Evolutionary conservation across 2,888 invertebrate genomes (phyloP).

Genomic region (Hoplodrina blanda): DNA sequence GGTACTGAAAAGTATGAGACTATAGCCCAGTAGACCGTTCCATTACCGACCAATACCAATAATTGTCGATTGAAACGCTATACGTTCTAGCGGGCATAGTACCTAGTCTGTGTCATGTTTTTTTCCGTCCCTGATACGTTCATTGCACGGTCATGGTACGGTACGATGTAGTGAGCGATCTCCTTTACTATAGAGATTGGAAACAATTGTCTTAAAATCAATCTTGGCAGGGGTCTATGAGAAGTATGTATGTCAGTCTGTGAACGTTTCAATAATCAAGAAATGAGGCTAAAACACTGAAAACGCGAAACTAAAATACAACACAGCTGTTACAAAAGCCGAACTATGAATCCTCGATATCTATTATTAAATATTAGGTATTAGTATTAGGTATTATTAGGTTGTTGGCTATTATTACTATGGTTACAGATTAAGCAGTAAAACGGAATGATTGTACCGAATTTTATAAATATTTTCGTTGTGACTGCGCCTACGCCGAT

Average conservation of each 20-base stretch:
- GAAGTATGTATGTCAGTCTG: slow-evolving; percentile 17
- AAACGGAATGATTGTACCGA: slow-evolving; percentile 49
- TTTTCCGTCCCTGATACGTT: too few species aligned
- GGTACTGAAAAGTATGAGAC: too few species aligned
- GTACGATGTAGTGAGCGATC: too few species aligned
- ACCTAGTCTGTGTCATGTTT: too few species aligned
- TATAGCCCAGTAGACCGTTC: too few species aligned
- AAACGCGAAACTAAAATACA: slow-evolving; percentile 21
- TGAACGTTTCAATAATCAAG: slow-evolving; percentile 13
- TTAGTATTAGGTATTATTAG: background rate
- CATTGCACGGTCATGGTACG: too few species aligned
- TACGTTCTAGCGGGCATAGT: too few species aligned
- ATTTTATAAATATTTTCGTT: slow-evolving; percentile 70
- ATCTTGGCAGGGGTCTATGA: slow-evolving; percentile 22
- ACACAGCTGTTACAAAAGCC: slow-evolving; percentile 31
- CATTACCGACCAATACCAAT: too few species aligned
- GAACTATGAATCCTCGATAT: slow-evolving; percentile 21
- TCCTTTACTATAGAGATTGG: background rate
- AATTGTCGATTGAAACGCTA: too few species aligned
- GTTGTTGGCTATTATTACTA: background rate
- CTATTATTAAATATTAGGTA: slow-evolving; percentile 29
- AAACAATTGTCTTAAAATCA: slow-evolving; percentile 16
- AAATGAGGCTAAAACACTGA: slow-evolving; percentile 22
- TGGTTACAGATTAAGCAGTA: slow-evolving; percentile 26
- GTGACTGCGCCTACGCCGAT: slow-evolving; percentile 71